Percentiles rank a stretch among this genome's conserved stretches.
These are phyloP conservation scores for Vandiemenella viatica DNA, from an alignment of 2,888 invertebrate species.

Conservation along the genomic window DNA sequence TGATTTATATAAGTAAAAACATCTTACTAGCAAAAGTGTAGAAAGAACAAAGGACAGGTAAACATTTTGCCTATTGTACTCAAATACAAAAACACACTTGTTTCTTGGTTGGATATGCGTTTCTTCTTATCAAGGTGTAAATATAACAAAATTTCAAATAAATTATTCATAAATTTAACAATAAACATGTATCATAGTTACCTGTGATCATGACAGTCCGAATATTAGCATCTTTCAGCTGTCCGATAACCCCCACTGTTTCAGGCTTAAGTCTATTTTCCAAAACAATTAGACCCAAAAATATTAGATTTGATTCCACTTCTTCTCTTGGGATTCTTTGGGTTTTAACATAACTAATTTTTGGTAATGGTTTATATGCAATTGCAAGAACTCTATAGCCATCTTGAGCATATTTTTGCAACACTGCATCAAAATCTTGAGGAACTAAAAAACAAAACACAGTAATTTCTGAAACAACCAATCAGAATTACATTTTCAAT, in stretches of 20 bases:
- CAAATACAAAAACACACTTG: no score
- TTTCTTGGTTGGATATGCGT: background rate
- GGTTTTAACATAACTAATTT: conserved; percentile 52
- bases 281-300: conserved; percentile 80
- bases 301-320: conserved; percentile 65
- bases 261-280: conserved; percentile 89
- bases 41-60: no score
- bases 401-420: conserved; percentile 77
- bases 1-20: no score
- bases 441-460: conserved; percentile 56
- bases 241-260: conserved; percentile 64
- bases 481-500: background rate
- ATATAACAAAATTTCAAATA: background rate
- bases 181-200: conserved; percentile 25
- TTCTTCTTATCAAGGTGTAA: no score
- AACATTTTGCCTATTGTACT: no score
- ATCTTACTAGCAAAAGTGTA: no score
- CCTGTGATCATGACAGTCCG: conserved; percentile 95
- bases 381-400: conserved; percentile 88
- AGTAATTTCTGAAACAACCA: conserved; percentile 6
- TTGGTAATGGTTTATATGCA: conserved; percentile 56
- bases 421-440: conserved; percentile 53
- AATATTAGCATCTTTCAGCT: conserved; percentile 70
- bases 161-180: background rate
- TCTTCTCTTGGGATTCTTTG: conserved; percentile 60